A percentile compares a stretch with the other conserved stretches of the same genome.
Evolutionary conservation across 2,797 vertebrate species (phyloP).

Genomic region (Alauda arvensis): DNA sequence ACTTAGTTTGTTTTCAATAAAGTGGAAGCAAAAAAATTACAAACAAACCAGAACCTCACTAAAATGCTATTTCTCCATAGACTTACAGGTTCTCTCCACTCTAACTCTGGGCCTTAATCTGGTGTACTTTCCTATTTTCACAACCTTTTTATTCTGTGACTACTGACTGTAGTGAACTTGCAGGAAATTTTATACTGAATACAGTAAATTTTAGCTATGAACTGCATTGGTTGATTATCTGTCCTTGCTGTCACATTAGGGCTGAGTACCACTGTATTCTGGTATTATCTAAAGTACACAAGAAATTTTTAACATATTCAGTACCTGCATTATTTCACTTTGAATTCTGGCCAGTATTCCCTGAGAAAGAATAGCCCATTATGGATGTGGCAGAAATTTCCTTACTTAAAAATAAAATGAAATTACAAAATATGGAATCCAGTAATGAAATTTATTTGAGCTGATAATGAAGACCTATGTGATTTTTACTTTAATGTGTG

Average conservation of each 20-base stretch:
- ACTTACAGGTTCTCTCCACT: background rate
- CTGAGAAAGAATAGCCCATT: background rate
- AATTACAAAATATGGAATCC: background rate
- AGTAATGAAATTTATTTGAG: background rate
- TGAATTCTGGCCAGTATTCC: background rate
- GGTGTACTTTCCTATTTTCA: background rate
- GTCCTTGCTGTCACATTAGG: background rate
- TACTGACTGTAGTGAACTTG: background rate
- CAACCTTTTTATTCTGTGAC: background rate
- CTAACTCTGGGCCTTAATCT: background rate
- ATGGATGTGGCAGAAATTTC: background rate
- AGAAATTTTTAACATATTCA: background rate
- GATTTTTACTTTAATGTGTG: background rate
- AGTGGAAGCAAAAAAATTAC: background rate
- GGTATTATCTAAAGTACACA: background rate
- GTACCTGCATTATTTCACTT: background rate
- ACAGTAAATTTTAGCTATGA: background rate
- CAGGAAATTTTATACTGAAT: background rate
- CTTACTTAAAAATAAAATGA: background rate
- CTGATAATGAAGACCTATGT: background rate
- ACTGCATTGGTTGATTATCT: background rate
- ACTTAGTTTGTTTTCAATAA: background rate
- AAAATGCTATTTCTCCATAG: background rate
- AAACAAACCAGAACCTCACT: background rate
- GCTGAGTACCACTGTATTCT: background rate